Percentiles rank a stretch among this genome's conserved stretches.
phyloP scores from a whole-genome alignment of 2,888 invertebrate genomes.

The Aphidius colemani region DNA sequence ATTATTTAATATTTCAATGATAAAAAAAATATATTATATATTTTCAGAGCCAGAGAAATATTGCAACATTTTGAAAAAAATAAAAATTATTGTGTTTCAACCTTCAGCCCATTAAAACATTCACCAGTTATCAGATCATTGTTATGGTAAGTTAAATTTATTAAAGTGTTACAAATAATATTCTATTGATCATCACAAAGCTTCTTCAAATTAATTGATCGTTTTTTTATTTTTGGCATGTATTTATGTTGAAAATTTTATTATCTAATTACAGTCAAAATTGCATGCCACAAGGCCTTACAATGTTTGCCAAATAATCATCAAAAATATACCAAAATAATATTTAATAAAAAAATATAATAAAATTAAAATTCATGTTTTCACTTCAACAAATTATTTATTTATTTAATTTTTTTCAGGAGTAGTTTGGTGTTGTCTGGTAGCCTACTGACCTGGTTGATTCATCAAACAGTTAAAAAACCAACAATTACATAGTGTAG shows the following conservation, averaged over 20 bases:
- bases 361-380: background rate
- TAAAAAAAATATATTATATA: slow-evolving; percentile 12
- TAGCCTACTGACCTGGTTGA: slow-evolving; percentile 42
- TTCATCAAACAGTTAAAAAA: slow-evolving; percentile 32
- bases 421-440: slow-evolving; percentile 43
- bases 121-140: slow-evolving; percentile 45
- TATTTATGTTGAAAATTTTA: slow-evolving; percentile 14
- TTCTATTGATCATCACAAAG: slow-evolving; percentile 25
- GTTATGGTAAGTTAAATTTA: slow-evolving; percentile 46
- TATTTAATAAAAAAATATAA: background rate
- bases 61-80: slow-evolving; percentile 50
- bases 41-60: slow-evolving; percentile 47
- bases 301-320: slow-evolving; percentile 29
- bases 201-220: slow-evolving; percentile 43
- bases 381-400: background rate
- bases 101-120: slow-evolving; percentile 57
- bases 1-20: slow-evolving; percentile 29
- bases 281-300: slow-evolving; percentile 34
- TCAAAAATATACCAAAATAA: background rate
- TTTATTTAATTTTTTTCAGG: slow-evolving; percentile 37
- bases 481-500: slow-evolving; percentile 1
- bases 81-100: slow-evolving; percentile 50
- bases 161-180: slow-evolving; percentile 2
- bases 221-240: slow-evolving; percentile 25
- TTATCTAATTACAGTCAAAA: slow-evolving; percentile 42